Base-by-base conservation (phyloP, 2,797 vertebrate species). In the Rhabdomys pumilio region DNA sequence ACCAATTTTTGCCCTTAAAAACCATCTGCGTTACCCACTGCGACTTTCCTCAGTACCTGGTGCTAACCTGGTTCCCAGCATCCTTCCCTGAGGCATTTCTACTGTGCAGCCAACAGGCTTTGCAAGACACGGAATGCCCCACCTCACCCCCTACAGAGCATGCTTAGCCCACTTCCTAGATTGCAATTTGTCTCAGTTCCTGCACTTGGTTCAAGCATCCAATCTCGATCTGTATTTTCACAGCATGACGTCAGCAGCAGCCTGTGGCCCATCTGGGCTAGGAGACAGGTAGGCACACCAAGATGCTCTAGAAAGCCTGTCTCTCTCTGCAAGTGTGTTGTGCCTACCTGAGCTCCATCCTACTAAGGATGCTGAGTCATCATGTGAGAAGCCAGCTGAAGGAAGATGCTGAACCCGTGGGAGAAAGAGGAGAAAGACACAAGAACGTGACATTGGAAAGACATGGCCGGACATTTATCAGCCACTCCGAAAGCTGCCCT, bases 391-490 rank as follows among this genome's bases (percentile, higher is more conserved):
- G 41, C 38, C 53, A 6, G 34, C 19, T 24, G 2, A 4, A 34
- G 24, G 8, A 10, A 1, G 59, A 69, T 0, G 1, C 38, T 7
- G 15, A 31, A 1, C 10, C 86, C 34, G 53, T 17, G 3, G 44
- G 82, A 55, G 41, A 17, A 41, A 53, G 63, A 75, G 34, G 6
- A 31, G 80, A 81, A 26, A 14, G 13, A 5, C 31, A 38, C 50
- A 20, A 86, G 69, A 53, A 8, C 1, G 7, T 41, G 29, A 55
- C 26, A 4, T 26, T 29, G 1, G 9, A 15, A 47, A 79, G 92
- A 50, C 50, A 4, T 59, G 6, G 0, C 0, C 5, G 29, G n/a
- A 29, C 19, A 2, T 47, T n/a, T 72, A 29, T 3, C 69, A n/a
- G 84, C 22, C 3, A 22, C 2, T 61, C 38, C 5, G 7, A 14